Evolutionary conservation across 2,797 vertebrate species (phyloP), one percentile per base, ranked within the genome.

Genomic region (Champsocephalus esox): DNA sequence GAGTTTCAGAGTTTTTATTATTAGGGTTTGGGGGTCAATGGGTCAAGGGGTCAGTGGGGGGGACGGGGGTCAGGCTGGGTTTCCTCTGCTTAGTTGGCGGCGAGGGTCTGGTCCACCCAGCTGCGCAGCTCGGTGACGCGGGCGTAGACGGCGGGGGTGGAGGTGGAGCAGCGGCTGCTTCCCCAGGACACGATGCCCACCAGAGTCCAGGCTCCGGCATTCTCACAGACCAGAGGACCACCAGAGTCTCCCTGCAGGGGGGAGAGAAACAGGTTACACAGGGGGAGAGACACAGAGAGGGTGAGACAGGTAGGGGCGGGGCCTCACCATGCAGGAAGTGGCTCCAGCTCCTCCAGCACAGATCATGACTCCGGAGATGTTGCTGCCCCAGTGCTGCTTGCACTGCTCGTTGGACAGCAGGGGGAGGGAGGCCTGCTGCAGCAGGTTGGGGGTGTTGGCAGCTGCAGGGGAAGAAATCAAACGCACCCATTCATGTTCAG

Each of bases 151-250:
- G 52, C 93, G 0, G 95, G 96, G 0, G 14, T 75, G 0, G 66
- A 10, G 13, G 92, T 24, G 10, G 87, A 76, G 74, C 96, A 96
- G 49, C 4, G 86, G 72, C 89, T 66, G 21, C 95, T 96, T 59
- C 96, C 96, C 96, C 96, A 96, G 62, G 96, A 97, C 65, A 96
- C 94, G 0, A 97, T 96, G 67, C 96, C 96, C 24, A 96, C 95
- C 89, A 96, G 88, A 16, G 91, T 96, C 96, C 96, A 97, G 78
- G 74, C 82, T 2, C 88, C 85, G 0, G 65, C 61, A 70, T 94
- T 93, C 92, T 96, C 46, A 62, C 96, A 96, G 80, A 96, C 95
- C 88, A 97, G 92, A 41, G 96, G 96, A 34, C 96, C 96, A 0
- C 96, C 95, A 41, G 96, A 96, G 89, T 97, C 95, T 0, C 96